Evolutionary conservation across 92 coral and sea anemone genomes (phyloP).

Genomic region (Chrysogorgia sp.): DNA sequence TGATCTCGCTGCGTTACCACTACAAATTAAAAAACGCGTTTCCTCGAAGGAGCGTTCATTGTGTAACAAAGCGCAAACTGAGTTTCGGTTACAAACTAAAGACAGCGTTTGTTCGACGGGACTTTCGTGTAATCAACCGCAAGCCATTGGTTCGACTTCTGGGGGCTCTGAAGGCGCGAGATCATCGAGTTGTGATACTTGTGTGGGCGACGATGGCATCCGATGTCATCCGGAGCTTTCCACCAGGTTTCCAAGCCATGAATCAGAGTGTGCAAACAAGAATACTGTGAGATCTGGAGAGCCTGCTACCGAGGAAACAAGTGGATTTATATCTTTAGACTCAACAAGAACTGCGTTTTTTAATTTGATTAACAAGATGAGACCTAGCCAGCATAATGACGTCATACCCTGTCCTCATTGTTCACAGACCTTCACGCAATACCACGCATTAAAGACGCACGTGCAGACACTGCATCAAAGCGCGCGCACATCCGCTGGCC

Average conservation of each 20-base stretch:
- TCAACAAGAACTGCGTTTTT: slow-evolving; percentile 25
- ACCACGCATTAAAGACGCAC: slow-evolving; percentile 3
- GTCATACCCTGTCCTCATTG: slow-evolving; percentile 30
- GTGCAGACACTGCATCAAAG: slow-evolving; percentile 23
- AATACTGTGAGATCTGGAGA: no score
- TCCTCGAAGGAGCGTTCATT: no score
- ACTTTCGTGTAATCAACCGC: no score
- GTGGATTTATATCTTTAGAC: slow-evolving; percentile 30
- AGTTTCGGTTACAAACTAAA: not conserved
- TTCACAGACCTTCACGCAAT: slow-evolving; percentile 6
- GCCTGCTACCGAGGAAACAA: no score
- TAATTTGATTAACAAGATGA: not conserved
- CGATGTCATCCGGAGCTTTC: not conserved
- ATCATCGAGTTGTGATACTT: no score
- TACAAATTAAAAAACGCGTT: no score
- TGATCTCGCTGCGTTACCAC: no score
- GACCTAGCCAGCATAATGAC: not conserved
- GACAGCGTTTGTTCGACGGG: not conserved
- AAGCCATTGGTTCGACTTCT: no score
- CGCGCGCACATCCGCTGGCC: not conserved
- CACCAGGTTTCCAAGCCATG: not conserved
- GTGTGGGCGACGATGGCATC: not conserved
- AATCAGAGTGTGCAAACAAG: not conserved
- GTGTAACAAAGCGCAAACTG: no score
- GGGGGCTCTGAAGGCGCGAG: no score